Conservation (phyloP, 2,797 vertebrate genomes). For the Melopsittacus undulatus region DNA sequence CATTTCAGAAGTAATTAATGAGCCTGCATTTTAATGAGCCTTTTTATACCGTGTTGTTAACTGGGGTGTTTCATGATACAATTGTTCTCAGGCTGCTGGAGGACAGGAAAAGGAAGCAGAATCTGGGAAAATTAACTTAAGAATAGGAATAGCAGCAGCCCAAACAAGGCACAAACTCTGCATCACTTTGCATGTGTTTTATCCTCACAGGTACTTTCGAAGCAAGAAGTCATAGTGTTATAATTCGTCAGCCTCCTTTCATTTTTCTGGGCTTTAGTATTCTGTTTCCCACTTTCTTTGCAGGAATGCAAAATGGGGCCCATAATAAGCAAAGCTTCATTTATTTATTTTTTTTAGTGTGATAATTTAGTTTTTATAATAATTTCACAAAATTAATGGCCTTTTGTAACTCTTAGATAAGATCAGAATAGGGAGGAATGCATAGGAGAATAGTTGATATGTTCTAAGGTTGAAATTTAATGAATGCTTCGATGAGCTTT, state of each 20-base stretch:
- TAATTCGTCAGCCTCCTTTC: neutral
- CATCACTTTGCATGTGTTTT: constrained; percentile 3
- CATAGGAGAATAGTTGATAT: neutral
- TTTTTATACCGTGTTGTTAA: constrained; percentile 17
- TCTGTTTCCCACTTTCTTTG: neutral
- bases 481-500: neutral
- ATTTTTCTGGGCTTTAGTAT: neutral
- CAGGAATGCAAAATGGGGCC: neutral
- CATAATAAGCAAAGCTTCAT: neutral
- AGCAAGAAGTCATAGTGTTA: neutral
- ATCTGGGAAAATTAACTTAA: neutral
- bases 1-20: constrained; percentile 67
- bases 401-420: neutral
- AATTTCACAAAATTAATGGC: neutral
- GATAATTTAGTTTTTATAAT: constrained; percentile 34
- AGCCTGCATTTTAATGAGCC: constrained; percentile 50
- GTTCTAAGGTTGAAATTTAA: neutral
- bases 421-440: neutral
- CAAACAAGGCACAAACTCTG: neutral
- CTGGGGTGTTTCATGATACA: constrained; percentile 5
- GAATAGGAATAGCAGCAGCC: neutral
- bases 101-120: neutral
- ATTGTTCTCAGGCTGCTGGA: neutral
- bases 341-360: neutral
- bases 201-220: neutral